phyloP scores from a whole-genome alignment of 2,113 vertebrate species.

The Sebastes fasciatus region DNA sequence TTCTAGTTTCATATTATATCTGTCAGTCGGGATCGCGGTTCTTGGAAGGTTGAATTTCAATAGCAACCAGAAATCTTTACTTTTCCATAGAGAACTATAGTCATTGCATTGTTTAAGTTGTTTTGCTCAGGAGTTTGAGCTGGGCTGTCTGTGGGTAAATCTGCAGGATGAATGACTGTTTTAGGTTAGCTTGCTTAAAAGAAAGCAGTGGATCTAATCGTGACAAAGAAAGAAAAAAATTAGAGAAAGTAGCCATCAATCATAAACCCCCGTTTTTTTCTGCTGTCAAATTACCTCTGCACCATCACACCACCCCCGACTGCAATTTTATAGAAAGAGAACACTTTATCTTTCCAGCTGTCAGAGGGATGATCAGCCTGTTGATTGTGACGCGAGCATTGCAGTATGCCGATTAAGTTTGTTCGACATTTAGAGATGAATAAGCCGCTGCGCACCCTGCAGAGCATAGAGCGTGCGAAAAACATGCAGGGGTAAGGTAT shows the following conservation, averaged over 20 bases:
- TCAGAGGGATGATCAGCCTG: slow-evolving; percentile 60
- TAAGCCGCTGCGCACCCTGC: slow-evolving; percentile 8
- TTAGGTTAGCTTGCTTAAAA: slow-evolving; percentile 61
- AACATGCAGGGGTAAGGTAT: slow-evolving; percentile 27
- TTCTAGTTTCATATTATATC: too few species aligned
- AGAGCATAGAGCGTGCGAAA: slow-evolving; percentile 22
- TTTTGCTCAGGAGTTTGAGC: slow-evolving; percentile 19
- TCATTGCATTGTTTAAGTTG: slow-evolving; percentile 22
- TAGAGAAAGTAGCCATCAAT: slow-evolving; percentile 54
- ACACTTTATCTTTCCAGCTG: slow-evolving; percentile 59
- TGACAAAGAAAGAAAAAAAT: slow-evolving; percentile 24
- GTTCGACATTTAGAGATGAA: slow-evolving; percentile 37
- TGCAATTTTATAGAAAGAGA: slow-evolving; percentile 44
- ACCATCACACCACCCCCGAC: slow-evolving; percentile 43
- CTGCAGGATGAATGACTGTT: slow-evolving; percentile 54
- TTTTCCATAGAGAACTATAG: not conserved
- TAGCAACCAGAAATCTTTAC: not conserved
- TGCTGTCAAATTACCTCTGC: slow-evolving; percentile 60
- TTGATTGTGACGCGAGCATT: slow-evolving; percentile 59
- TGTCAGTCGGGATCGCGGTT: too few species aligned
- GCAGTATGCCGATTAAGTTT: slow-evolving; percentile 24
- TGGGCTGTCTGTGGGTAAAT: not conserved
- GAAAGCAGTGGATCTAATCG: slow-evolving; percentile 58
- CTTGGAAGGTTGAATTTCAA: not conserved
- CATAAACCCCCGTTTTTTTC: slow-evolving; percentile 45